These are phyloP conservation scores for Xenopus laevis DNA, from an alignment of 2,113 vertebrate genomes.

Conservation along the genomic window DNA sequence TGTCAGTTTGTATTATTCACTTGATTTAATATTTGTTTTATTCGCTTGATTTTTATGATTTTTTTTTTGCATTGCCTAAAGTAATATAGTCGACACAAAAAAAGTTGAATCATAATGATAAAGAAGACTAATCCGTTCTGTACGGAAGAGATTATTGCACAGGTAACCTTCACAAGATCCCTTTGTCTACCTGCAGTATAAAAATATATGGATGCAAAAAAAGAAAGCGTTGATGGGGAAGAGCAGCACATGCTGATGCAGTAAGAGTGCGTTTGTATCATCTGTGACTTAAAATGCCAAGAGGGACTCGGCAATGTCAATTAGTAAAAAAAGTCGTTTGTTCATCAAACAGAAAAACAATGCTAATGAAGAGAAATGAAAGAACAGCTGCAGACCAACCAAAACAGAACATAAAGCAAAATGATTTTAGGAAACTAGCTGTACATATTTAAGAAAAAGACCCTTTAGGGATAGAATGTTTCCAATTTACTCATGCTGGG, in stretches of 20 bases:
- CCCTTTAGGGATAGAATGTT: slow-evolving; percentile 26
- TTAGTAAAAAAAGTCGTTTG: slow-evolving; percentile 16
- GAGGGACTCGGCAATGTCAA: slow-evolving; percentile 12
- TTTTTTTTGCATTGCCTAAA: background rate
- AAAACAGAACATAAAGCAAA: slow-evolving; percentile 16
- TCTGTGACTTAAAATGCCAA: slow-evolving; percentile 13
- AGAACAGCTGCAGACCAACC: slow-evolving; percentile 18
- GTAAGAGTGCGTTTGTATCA: background rate
- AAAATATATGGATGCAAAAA: no score
- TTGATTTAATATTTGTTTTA: background rate
- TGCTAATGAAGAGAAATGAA: slow-evolving; percentile 19
- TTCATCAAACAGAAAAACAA: slow-evolving; percentile 13
- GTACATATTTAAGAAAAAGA: slow-evolving; percentile 27
- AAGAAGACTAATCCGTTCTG: background rate
- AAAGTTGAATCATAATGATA: background rate
- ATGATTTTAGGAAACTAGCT: slow-evolving; percentile 29
- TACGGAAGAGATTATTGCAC: background rate
- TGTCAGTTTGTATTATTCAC: background rate
- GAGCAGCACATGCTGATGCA: background rate
- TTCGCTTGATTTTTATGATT: background rate
- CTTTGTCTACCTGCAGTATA: background rate
- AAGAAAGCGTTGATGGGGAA: background rate
- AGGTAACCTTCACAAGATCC: background rate
- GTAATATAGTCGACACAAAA: background rate
- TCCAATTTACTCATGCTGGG: slow-evolving; percentile 10